Evolutionary conservation across 2,888 invertebrate species (phyloP).

Genomic region (Eumerus sabulonum): DNA sequence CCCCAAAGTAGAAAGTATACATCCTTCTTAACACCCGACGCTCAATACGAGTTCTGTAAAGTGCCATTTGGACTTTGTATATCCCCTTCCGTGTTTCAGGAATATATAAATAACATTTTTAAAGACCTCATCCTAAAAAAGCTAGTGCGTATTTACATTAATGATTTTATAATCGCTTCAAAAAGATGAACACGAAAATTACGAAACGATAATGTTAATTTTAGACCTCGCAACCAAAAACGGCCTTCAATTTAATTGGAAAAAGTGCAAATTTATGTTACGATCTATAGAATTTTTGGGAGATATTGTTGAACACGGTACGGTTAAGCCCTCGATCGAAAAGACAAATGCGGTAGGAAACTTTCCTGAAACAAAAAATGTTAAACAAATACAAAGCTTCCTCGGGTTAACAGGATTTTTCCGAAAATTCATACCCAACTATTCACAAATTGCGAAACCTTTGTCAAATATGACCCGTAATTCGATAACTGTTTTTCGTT

Average conservation of each 20-base stretch:
- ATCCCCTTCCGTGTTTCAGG: conserved; percentile 73
- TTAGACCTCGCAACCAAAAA: background rate
- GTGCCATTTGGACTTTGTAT: conserved; percentile 76
- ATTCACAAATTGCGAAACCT: background rate
- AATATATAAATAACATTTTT: conserved; percentile 46
- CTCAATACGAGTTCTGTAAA: conserved; percentile 75
- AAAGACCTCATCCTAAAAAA: background rate
- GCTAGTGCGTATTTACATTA: background rate
- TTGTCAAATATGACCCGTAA: conserved; percentile 9
- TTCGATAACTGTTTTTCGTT: conserved; percentile 22
- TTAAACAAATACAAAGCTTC: conserved; percentile 34
- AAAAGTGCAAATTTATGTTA: conserved; percentile 1
- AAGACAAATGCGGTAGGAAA: conserved; percentile 26
- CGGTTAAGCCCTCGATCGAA: conserved; percentile 16
- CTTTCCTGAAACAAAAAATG: conserved; percentile 23
- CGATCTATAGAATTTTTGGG: conserved; percentile 29
- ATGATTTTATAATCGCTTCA: conserved; percentile 1
- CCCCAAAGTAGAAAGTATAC: conserved; percentile 71
- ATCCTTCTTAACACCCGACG: conserved; percentile 75
- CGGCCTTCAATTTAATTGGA: conserved; percentile 16
- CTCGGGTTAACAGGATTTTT: conserved; percentile 22
- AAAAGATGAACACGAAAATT: background rate
- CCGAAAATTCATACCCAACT: conserved; percentile 13
- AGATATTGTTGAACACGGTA: conserved; percentile 10
- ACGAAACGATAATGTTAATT: background rate